These are phyloP conservation scores for Budorcas taxicolor DNA, from an alignment of 2,113 vertebrate species.

Conservation along the genomic window DNA sequence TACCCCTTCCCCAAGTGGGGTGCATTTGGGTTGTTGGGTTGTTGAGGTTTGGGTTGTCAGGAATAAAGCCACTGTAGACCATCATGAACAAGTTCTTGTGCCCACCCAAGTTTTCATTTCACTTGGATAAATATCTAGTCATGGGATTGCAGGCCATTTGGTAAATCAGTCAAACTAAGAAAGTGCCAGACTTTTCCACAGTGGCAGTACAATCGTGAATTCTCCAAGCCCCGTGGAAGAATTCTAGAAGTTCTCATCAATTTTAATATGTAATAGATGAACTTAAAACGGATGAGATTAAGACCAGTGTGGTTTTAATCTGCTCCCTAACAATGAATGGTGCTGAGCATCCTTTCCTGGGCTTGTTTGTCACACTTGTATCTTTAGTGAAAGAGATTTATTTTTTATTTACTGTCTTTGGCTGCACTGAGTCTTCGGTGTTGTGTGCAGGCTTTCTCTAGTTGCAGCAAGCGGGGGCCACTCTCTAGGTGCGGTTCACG, in stretches of 20 bases:
- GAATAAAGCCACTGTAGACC: not conserved
- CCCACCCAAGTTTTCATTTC: not conserved
- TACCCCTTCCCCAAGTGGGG: not conserved
- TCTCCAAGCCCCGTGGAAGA: accelerated
- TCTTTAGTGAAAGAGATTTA: not conserved
- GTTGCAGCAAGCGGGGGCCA: not conserved
- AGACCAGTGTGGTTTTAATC: not conserved
- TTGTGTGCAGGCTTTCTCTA: not conserved
- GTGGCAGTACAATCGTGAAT: not conserved
- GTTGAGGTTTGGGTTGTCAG: not conserved
- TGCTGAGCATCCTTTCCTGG: not conserved
- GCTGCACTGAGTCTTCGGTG: not conserved
- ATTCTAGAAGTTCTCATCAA: not conserved
- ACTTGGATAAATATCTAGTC: not conserved
- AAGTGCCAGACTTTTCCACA: not conserved
- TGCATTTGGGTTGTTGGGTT: not conserved
- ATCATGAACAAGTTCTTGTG: not conserved
- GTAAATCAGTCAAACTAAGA: not conserved
- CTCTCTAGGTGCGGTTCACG: accelerated
- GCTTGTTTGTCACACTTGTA: not conserved
- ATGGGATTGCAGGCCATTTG: not conserved
- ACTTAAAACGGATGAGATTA: not conserved
- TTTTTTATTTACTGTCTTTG: not conserved
- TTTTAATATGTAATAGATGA: not conserved
- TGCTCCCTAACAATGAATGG: no score